Base-by-base conservation (phyloP, 2,888 invertebrate species). In the Mimas tiliae region DNA sequence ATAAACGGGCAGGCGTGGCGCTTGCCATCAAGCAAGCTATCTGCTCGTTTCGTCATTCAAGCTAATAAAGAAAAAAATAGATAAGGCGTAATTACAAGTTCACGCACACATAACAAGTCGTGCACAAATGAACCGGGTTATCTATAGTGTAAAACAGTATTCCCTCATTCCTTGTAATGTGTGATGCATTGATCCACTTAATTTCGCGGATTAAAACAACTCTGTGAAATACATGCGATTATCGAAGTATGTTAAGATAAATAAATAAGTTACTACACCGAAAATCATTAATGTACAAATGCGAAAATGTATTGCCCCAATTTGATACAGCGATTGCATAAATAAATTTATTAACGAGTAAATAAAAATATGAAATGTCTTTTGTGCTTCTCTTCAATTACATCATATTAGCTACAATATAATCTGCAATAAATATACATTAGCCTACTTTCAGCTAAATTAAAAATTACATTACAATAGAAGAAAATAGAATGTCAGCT, bases 371-470 rank as follows among this genome's bases (percentile, higher is more conserved):
- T 76, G 64, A 77, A 77, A 83, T 88, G 90, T 91, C 89, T 91
- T 91, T 92, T 91, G 92, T 92, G 92, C 92, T 84, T 77, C 79
- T 76, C 81, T 82, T 58, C 58, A 58, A 58, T 58, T 42, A 58
- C 58, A 42, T 42, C 42, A 58, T 84, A 83, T 68, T 66, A 75
- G 77, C 84, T 86, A 88, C 79, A 75, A 84, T 83, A 84, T 80
- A 86, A 85, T 88, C 81, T 86, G 82, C 79, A 89, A 90, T 90
- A 91, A 91, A 91, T 91, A 91, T 87, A 87, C 83, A 86, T 82
- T 84, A 87, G 75, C 78, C 82, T 82, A 86, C 72, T 76, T 76
- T 80, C 81, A 81, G 80, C 81, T 81, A 81, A 81, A 78, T 78
- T 75, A 79, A 79, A 79, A 75, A 71, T 72, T 69, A 75, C 76